Evolutionary conservation across 2,113 vertebrate genomes (phyloP), one percentile per base, ranked within the genome.

Genomic region (Colossoma macropomum): DNA sequence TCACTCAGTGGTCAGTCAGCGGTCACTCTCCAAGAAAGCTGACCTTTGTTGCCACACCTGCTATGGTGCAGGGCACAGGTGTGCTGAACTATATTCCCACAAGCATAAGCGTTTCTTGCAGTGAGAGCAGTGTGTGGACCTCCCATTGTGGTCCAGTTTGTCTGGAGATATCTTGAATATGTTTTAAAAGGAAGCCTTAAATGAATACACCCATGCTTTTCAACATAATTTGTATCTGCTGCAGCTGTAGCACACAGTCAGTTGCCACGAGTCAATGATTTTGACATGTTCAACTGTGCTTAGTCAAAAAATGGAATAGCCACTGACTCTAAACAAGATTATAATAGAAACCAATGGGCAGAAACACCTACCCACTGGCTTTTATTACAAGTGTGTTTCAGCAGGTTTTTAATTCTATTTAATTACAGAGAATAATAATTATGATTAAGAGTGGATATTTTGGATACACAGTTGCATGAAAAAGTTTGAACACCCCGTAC

Each of bases 61-160:
- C 91, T 83, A 60, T 62, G 34, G 27, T 56, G 77, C 21, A 25
- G 88, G 38, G 86, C 88, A 89, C 93, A 92, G 88, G 91, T 94
- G 92, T 59, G 82, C 62, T 10, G 50, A 63, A 32, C 27, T 38
- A 77, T 9, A 68, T 77, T 82, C 79, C 83, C 84, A 89, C 75
- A 85, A 73, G 52, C 75, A n/a, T 27, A 45, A 59, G 65, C 54
- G 25, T 68, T 38, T 65, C 56, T 48, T 28, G 23, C 45, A 72
- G 28, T n/a, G 9, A 63, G 60, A 84, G 52, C 28, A 50, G n/a
- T n/a, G 60, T 16, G 10, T 27, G 65, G 68, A 77, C 82, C 77
- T 83, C 77, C 45, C 71, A 76, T 48, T 70, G n/a, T 32, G 32
- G 8, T 34, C 30, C 59, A 78, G 71, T 68, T 66, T 75, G 45